Percentiles rank a stretch among this genome's conserved stretches.
Evolutionary conservation across 2,888 invertebrate species (phyloP).

Genomic region (Stenichneumon culpator): DNA sequence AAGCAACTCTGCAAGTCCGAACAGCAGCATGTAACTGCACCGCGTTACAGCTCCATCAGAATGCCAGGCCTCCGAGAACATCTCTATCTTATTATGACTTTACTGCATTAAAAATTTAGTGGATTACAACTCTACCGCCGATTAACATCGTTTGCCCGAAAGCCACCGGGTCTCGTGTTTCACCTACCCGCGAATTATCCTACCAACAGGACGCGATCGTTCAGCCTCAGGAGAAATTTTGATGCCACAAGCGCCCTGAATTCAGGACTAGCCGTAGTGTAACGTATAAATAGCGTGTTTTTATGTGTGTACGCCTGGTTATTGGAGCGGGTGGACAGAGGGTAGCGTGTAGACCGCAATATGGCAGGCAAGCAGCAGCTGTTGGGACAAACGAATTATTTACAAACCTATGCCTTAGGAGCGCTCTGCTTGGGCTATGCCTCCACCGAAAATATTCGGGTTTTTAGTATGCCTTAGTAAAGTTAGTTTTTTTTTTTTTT

Average conservation of each 20-base stretch:
- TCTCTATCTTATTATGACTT: neutral
- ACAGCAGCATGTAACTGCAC: too few species aligned
- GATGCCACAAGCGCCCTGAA: conserved; percentile 28
- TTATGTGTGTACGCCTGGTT: conserved; percentile 36
- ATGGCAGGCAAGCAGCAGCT: conserved; percentile 57
- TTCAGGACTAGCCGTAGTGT: conserved; percentile 50
- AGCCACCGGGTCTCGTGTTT: neutral
- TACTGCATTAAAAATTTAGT: neutral
- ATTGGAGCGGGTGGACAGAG: conserved; percentile 57
- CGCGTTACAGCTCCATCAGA: neutral
- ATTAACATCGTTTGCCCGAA: neutral
- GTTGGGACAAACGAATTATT: conserved; percentile 75
- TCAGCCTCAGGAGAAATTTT: conserved; percentile 25
- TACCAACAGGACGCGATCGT: neutral
- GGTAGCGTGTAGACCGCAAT: conserved; percentile 17
- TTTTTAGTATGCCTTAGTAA: conserved; percentile 70
- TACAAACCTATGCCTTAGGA: conserved; percentile 73
- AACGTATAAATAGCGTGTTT: conserved; percentile 75
- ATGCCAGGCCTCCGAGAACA: neutral
- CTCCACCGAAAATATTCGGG: conserved; percentile 76
- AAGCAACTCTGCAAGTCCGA: neutral
- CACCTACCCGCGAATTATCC: neutral
- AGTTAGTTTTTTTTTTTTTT: conserved; percentile 18
- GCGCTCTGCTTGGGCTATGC: conserved; percentile 55
- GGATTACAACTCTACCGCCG: neutral